Evolutionary conservation across 2,888 invertebrate species (phyloP).

Genomic region (Pseudococcus viburni): DNA sequence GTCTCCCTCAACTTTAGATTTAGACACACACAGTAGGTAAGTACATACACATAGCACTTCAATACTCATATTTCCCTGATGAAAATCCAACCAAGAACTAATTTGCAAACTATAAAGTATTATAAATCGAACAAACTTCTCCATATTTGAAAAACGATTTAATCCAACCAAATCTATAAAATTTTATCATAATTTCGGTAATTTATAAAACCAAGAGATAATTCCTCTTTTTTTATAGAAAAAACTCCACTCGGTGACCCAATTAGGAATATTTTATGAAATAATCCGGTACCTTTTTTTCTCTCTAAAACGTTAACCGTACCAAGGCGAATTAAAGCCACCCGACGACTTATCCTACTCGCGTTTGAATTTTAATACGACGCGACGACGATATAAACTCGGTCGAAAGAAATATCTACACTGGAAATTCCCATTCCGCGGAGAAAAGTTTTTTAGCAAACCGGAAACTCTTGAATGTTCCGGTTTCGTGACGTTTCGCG

Average conservation of each 20-base stretch:
- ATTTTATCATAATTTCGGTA: not conserved
- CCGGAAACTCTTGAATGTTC: slow-evolving; percentile 39
- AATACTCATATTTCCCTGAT: too few species aligned
- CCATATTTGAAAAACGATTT: not conserved
- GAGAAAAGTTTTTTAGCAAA: slow-evolving; percentile 9
- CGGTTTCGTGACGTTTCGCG: slow-evolving; percentile 12
- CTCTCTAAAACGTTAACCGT: not conserved
- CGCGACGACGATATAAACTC: slow-evolving; percentile 33
- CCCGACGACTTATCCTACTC: not conserved
- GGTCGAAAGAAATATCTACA: slow-evolving; percentile 29
- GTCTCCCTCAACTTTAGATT: too few species aligned
- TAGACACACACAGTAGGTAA: too few species aligned
- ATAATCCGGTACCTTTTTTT: slow-evolving; percentile 3
- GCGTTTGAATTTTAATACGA: slow-evolving; percentile 26
- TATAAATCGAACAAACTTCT: not conserved
- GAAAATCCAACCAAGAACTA: too few species aligned
- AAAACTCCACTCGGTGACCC: not conserved
- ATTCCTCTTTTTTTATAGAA: not conserved
- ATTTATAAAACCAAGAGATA: not conserved
- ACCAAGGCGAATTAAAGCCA: not conserved
- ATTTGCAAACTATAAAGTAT: too few species aligned
- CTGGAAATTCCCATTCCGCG: not conserved
- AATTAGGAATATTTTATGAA: slow-evolving; percentile 13
- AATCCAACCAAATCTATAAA: not conserved
- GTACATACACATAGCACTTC: too few species aligned